Evolutionary conservation across 2,888 invertebrate species (phyloP).

Genomic region (Linhomoeus sp.): DNA sequence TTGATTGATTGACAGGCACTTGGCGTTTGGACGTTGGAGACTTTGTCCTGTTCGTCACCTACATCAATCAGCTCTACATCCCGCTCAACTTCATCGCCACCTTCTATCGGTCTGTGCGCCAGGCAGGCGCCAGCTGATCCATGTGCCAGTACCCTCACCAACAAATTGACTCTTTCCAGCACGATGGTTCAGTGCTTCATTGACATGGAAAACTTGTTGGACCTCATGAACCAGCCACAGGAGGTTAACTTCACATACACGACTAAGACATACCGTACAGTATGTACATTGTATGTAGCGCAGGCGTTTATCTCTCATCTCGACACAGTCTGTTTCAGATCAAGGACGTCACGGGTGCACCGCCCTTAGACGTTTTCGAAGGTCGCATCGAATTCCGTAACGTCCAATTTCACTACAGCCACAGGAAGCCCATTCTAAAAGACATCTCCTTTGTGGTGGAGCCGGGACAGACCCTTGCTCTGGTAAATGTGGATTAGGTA

Average conservation of each 20-base stretch:
- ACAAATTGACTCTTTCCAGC: too few species aligned
- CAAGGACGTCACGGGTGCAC: neutral
- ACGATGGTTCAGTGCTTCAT: conserved; percentile 91
- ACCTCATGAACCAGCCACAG: conserved; percentile 61
- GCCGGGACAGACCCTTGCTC: conserved; percentile 55
- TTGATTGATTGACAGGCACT: conserved; percentile 30
- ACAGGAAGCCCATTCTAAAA: conserved; percentile 37
- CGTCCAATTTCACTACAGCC: conserved; percentile 71
- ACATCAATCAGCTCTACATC: conserved; percentile 72
- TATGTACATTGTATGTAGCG: too few species aligned
- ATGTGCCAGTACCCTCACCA: too few species aligned
- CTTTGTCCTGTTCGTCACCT: conserved; percentile 82
- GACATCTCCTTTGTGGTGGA: conserved; percentile 38
- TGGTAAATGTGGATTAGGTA: conserved; percentile 16
- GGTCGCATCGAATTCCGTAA: conserved; percentile 59
- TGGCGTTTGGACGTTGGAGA: conserved; percentile 63
- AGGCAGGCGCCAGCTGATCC: too few species aligned
- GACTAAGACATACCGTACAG: too few species aligned
- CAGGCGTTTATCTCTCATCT: too few species aligned
- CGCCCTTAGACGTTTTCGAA: neutral
- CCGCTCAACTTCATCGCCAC: conserved; percentile 96
- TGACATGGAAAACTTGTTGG: conserved; percentile 99
- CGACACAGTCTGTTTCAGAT: too few species aligned
- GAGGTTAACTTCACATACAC: conserved; percentile 52
- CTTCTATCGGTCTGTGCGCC: conserved; percentile 55